Percentiles rank a stretch among this genome's conserved stretches.
Evolutionary conservation across 2,797 vertebrate genomes (phyloP).

Genomic region (Microctenopoma lineatum): DNA sequence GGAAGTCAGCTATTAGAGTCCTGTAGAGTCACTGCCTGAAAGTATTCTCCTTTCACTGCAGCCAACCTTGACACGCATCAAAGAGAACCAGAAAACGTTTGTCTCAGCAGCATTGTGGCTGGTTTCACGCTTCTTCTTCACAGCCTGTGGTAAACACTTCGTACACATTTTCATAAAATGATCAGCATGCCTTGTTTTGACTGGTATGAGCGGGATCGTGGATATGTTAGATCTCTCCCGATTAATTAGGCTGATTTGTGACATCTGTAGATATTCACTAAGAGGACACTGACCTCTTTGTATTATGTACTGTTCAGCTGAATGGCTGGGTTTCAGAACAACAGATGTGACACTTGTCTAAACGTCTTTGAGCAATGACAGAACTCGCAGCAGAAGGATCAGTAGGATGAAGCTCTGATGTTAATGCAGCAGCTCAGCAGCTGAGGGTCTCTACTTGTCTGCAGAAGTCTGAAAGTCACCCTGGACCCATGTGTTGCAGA

Average conservation of each 20-base stretch:
- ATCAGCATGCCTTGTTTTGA: background rate
- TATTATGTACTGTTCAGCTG: background rate
- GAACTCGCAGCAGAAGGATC: constrained; percentile 4
- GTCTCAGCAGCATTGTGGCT: background rate
- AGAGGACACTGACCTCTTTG: background rate
- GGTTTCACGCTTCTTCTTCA: background rate
- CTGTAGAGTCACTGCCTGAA: background rate
- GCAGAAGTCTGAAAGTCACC: constrained; percentile 48
- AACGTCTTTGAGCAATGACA: constrained; percentile 15
- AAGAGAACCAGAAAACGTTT: background rate
- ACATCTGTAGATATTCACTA: constrained; percentile 9
- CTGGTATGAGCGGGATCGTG: background rate
- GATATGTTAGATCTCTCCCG: constrained; percentile 1
- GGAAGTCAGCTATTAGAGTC: constrained; percentile 13
- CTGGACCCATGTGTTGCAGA: constrained; percentile 22
- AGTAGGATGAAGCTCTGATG: constrained; percentile 3
- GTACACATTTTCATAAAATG: background rate
- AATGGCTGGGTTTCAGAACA: constrained; percentile 11
- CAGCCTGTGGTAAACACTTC: background rate
- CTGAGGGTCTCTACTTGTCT: constrained; percentile 3
- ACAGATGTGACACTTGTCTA: constrained; percentile 3
- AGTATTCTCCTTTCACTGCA: background rate
- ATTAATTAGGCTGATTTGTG: constrained; percentile 4
- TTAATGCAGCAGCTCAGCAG: constrained; percentile 12
- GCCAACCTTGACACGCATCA: background rate